Evolutionary conservation across 2,113 vertebrate genomes (phyloP), one percentile per base, ranked within the genome.

Genomic region (Chaenocephalus aceratus): DNA sequence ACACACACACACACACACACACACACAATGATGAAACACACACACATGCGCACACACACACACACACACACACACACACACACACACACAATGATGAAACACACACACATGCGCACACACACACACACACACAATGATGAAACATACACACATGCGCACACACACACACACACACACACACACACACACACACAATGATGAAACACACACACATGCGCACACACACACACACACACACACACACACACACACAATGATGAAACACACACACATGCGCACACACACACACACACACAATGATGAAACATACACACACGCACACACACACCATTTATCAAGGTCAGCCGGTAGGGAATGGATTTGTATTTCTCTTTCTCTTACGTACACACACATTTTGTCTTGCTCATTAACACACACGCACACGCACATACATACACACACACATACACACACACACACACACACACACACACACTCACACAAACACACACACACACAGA

Each of bases 161-260:
- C 10, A 5, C 0, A 0, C 26, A 21, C 15, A 21, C 2, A 0
- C 6, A 49, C 23, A 49, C 23, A 77, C 48, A 61, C 59, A 60
- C 15, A 18, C 56, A 57, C 11, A 3, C 5, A n/a, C n/a, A n/a
- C n/a, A n/a, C n/a, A n/a, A n/a, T n/a, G n/a, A n/a, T n/a, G n/a
- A n/a, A n/a, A n/a, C n/a, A n/a, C n/a, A n/a, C n/a, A n/a, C n/a
- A n/a, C n/a, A n/a, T n/a, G n/a, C n/a, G n/a, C n/a, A n/a, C n/a
- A n/a, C n/a, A n/a, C n/a, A n/a, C 0, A 0, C 26, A 21, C 16
- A 21, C 2, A 0, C 3, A 49, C 23, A 0, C 26, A 21, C 15
- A 21, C 2, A 0, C 6, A 49, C 23, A 49, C 23, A 77, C 48
- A 61, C 59, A 60, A n/a, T n/a, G n/a, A n/a, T n/a, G n/a, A n/a